A percentile compares a stretch with the other conserved stretches of the same genome.
phyloP scores from a whole-genome alignment of 2,797 vertebrate genomes.

The Typhlichthys eigenmanni region DNA sequence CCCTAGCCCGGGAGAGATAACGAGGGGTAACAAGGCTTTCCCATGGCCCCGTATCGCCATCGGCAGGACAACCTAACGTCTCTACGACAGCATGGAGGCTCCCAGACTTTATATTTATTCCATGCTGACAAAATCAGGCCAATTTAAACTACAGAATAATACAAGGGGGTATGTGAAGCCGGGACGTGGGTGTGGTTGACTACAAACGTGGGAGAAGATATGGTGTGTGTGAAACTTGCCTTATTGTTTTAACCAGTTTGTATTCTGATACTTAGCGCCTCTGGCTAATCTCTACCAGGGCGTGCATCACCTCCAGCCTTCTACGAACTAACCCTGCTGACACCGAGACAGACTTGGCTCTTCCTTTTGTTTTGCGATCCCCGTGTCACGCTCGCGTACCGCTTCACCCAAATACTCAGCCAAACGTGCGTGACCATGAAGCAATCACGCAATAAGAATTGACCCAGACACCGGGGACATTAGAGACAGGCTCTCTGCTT shows the following conservation, averaged over 20 bases:
- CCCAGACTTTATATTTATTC: conserved; percentile 14
- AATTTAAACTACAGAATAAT: background rate
- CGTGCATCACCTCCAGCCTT: too few species aligned
- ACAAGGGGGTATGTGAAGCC: too few species aligned
- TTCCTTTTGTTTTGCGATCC: too few species aligned
- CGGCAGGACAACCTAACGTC: too few species aligned
- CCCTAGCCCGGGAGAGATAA: conserved; percentile 69
- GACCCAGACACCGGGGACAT: conserved; percentile 26
- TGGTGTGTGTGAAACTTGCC: too few species aligned
- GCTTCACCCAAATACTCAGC: background rate
- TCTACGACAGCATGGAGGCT: conserved; percentile 27
- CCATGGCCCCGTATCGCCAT: conserved; percentile 62
- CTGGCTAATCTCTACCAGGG: too few species aligned
- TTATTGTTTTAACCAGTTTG: too few species aligned
- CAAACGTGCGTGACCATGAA: background rate
- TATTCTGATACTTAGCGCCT: too few species aligned
- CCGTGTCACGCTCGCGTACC: conserved; percentile 7
- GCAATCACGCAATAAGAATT: background rate
- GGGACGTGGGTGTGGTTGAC: background rate
- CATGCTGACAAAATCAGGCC: background rate
- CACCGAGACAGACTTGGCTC: too few species aligned
- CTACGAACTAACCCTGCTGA: too few species aligned
- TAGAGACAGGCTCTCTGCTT: conserved; percentile 21
- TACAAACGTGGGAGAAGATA: background rate
- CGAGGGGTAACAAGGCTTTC: conserved; percentile 70